A percentile compares a stretch with the other conserved stretches of the same genome.
Conservation (phyloP, 2,888 invertebrate species). For the Aleiodes alternator region DNA sequence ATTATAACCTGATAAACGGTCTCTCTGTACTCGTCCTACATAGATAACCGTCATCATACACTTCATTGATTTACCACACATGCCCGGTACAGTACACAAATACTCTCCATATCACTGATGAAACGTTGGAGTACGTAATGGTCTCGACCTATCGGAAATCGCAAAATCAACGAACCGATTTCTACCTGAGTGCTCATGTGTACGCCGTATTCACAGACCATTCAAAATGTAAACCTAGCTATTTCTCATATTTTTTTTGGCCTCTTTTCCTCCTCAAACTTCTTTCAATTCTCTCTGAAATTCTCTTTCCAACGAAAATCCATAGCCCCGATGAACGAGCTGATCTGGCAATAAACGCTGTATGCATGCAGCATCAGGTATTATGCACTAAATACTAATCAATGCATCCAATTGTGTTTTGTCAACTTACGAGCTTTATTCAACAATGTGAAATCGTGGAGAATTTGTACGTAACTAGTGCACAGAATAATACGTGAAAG, state of each 20-base stretch:
- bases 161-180: constrained; percentile 44
- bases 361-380: constrained; percentile 31
- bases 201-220: constrained; percentile 2
- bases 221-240: background rate
- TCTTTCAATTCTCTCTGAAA: background rate
- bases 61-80: constrained; percentile 33
- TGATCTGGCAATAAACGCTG: constrained; percentile 26
- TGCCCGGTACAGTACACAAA: constrained; percentile 10
- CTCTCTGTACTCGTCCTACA: constrained; percentile 37
- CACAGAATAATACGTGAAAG: background rate
- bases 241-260: constrained; percentile 1
- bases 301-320: background rate
- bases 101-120: constrained; percentile 12
- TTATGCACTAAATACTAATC: constrained; percentile 25
- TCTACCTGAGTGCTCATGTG: constrained; percentile 26
- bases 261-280: constrained; percentile 24
- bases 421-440: constrained; percentile 22
- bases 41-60: constrained; percentile 39
- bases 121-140: constrained; percentile 26
- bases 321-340: constrained; percentile 10
- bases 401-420: constrained; percentile 30
- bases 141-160: constrained; percentile 41
- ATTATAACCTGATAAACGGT: constrained; percentile 4
- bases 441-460: constrained; percentile 4
- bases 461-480: constrained; percentile 10